Base-by-base conservation (phyloP, 2,113 vertebrate genomes). In the Ovis aries region DNA sequence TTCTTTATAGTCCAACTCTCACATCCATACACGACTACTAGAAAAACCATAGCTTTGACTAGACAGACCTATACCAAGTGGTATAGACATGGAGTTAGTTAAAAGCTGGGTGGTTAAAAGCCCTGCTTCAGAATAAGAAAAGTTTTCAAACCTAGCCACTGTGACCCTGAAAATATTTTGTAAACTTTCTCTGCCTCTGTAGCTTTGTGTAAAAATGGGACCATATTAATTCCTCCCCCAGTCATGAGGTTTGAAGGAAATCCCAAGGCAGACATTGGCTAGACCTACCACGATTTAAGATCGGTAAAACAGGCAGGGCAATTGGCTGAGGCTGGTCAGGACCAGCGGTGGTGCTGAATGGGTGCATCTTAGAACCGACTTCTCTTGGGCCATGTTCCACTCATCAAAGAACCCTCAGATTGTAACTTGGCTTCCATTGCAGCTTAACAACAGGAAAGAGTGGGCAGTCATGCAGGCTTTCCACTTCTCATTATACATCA, bases 321-420 rank as follows among this genome's bases (percentile, higher is more conserved):
- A 0, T n/a, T 4, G 33, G 14, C 62, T 4, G 0, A 7, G 52
- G 25, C 6, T 1, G 19, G n/a, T 19, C 43, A 7, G 40, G 27
- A 4, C 52, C 7, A 1, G 0, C 0, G 2, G 16, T 4, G 27
- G 60, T 81, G 21, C 1, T 74, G 36, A 31, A 50, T 19, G 45
- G 33, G 36, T 50, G 6, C n/a, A 0, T 64, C 45, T 64, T 17
- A 2, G 10, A 81, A 27, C 21, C 14, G 16, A 10, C 31, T 91
- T 29, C 40, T 43, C 40, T 17, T 31, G 48, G 48, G n/a, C 36
- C 55, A 45, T 12, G 43, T 43, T 45, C 17, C 31, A 19, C 14
- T 59, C 29, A 25, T 10, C 53, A 52, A 6, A 19, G 60, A 74
- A 50, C 3, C 3, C 0, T 48, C 78, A 33, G 45, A 23, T 33